These are phyloP conservation scores for Psophia crepitans DNA, from an alignment of 2,113 vertebrate species.

Conservation along the genomic window DNA sequence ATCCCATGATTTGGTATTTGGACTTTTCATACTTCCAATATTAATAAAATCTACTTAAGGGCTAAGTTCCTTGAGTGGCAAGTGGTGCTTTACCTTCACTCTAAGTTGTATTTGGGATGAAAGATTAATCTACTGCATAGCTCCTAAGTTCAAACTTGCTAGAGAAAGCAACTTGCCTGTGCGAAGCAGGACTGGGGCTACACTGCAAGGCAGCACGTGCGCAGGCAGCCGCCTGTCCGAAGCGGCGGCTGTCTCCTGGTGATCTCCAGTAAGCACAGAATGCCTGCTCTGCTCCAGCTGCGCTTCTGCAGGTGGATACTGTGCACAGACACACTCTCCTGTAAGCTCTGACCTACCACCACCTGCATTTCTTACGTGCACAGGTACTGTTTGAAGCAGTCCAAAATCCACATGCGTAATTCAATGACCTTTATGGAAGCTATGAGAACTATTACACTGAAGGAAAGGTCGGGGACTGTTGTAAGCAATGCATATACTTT, in stretches of 20 bases:
- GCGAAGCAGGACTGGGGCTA: too few species aligned
- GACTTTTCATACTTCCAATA: not conserved
- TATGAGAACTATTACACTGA: not conserved
- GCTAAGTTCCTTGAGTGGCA: not conserved
- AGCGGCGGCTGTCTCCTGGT: not conserved
- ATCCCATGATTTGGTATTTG: not conserved
- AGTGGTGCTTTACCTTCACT: not conserved
- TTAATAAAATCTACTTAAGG: not conserved
- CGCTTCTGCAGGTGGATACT: not conserved
- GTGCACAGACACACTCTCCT: not conserved
- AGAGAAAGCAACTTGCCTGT: not conserved
- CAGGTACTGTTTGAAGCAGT: not conserved
- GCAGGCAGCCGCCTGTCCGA: fast-evolving
- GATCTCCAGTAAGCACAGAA: not conserved
- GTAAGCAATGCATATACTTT: not conserved
- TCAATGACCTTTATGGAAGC: not conserved
- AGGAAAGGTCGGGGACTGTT: not conserved
- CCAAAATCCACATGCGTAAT: not conserved
- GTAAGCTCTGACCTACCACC: not conserved
- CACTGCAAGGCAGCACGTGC: fast-evolving
- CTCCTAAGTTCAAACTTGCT: not conserved
- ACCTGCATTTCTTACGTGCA: not conserved
- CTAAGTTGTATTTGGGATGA: not conserved
- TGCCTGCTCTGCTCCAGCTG: not conserved
- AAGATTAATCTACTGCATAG: not conserved